Evolutionary conservation across 2,797 vertebrate species (phyloP), one percentile per base, ranked within the genome.

Genomic region (Sebastes kiyomatsui): DNA sequence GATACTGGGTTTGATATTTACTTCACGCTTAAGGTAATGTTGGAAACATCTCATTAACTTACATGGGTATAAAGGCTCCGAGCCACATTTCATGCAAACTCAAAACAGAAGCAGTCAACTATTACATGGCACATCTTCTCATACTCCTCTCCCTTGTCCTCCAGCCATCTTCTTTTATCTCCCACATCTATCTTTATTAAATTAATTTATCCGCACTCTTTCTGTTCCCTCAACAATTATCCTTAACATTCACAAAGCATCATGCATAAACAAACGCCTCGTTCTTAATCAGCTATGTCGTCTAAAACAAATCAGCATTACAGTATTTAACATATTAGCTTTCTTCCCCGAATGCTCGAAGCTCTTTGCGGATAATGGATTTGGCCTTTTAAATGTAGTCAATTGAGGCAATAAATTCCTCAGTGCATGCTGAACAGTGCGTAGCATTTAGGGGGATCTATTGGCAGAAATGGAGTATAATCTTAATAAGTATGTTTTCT

Each of bases 21-120:
- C 62, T 52, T 79, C 55, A 79, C 71, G 60, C 69, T 75, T 76
- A 54, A 38, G 42, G 16, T 68, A 18, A 68, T 67, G 9, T 33
- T 68, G 52, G 9, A 56, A 82, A 79, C 22, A 7, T 79, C 38
- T 72, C 65, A 82, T 81, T 74, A 84, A 70, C 18, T 66, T 38
- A 32, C 32, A 3, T 5, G 28, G 38, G 49, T 32, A 11, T 25
- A 1, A 0, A 71, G 14, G 30, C 52, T 75, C 22, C 0, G 0
- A 71, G 61, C 46, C 55, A 42, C 30, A 7, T 68, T 55, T 52
- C 46, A 30, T 54, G 42, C 25, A 22, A 65, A 32, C 30, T 16
- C 30, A 7, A 0, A 69, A 56, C 30, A 66, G 6, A 46, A 30
- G 33, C n/a, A 23, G 56, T 62, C 8, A 4, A 55, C 65, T 42